phyloP scores from a whole-genome alignment of 2,888 invertebrate genomes.

The Cephonodes hylas region DNA sequence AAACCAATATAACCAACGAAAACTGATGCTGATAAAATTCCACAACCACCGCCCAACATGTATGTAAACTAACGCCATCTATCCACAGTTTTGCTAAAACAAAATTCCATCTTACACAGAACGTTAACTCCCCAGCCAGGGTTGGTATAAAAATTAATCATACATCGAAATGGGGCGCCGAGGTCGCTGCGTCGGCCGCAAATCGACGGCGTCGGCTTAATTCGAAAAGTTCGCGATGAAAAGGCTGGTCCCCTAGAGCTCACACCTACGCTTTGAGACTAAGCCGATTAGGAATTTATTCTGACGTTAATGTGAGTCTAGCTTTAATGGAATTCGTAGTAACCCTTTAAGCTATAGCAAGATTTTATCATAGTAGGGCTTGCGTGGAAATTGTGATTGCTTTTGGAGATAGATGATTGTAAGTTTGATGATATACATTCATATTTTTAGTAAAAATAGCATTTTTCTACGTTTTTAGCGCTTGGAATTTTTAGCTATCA shows the following conservation, averaged over 20 bases:
- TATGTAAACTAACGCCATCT: background rate
- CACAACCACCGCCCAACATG: too few species aligned
- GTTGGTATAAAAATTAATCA: conserved; percentile 1
- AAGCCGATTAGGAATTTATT: background rate
- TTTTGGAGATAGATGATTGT: too few species aligned
- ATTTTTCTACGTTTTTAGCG: too few species aligned
- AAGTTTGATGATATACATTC: too few species aligned
- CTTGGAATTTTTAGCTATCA: too few species aligned
- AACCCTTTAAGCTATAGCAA: too few species aligned
- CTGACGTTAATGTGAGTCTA: background rate
- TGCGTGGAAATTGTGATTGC: too few species aligned
- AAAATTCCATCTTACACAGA: background rate
- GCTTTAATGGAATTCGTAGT: background rate
- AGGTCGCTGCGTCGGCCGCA: background rate
- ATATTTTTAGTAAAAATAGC: too few species aligned
- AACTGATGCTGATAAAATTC: too few species aligned
- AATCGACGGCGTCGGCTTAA: conserved; percentile 4
- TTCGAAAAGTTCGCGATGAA: background rate
- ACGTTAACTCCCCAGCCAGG: background rate
- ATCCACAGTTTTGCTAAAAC: background rate
- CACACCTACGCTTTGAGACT: background rate
- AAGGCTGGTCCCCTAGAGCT: background rate
- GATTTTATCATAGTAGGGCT: too few species aligned
- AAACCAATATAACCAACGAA: too few species aligned
- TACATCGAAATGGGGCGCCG: background rate